phyloP scores from a whole-genome alignment of 2,797 vertebrate genomes.

The Linurgus olivaceus region DNA sequence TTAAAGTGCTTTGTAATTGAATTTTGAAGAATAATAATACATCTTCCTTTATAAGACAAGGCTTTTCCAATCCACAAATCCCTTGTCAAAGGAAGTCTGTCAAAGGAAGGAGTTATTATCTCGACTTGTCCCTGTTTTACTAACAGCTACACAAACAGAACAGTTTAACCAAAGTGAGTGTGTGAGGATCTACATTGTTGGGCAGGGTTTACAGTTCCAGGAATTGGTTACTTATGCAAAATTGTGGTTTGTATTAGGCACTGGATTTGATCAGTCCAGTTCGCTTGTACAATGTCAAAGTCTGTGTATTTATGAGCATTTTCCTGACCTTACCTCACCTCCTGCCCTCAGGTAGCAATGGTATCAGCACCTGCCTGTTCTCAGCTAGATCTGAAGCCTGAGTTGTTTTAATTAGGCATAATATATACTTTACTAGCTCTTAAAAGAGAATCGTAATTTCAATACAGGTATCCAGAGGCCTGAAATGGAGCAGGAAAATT shows the following conservation, averaged over 20 bases:
- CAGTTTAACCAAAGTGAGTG: neutral
- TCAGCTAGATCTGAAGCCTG: neutral
- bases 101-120: neutral
- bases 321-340: neutral
- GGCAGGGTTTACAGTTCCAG: neutral
- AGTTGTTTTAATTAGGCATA: constrained; percentile 16
- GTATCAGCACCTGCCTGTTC: neutral
- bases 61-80: neutral
- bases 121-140: neutral
- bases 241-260: neutral
- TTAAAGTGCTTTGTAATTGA: neutral
- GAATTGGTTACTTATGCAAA: neutral
- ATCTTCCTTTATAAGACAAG: neutral
- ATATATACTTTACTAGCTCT: neutral
- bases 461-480: constrained; percentile 16
- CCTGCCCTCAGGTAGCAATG: neutral
- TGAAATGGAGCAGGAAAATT: constrained; percentile 27
- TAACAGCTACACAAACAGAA: neutral
- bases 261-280: neutral
- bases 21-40: neutral
- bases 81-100: neutral
- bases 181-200: neutral
- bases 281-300: neutral
- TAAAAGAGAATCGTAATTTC: constrained; percentile 57
- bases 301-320: neutral